Evolutionary conservation across 2,113 vertebrate genomes (phyloP), one percentile per base, ranked within the genome.

Genomic region (Ramphastos sulfuratus): DNA sequence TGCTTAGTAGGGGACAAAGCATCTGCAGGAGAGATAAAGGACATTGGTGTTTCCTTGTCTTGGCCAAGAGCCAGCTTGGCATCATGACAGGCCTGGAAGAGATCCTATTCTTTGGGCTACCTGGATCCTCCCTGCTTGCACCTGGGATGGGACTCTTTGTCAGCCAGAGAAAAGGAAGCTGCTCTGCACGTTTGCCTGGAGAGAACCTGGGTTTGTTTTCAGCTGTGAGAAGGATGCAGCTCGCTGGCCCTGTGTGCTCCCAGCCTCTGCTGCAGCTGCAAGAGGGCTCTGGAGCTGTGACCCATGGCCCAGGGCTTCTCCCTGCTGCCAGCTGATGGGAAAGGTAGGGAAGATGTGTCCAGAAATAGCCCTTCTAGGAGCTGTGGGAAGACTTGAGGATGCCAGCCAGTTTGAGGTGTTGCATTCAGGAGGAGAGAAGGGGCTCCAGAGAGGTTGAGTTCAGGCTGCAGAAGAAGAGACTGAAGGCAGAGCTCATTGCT

Each of bases 301-400:
- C 69, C 58, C 10, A 7, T 61, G 52, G 18, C 25, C 58, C 74
- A 39, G 72, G 44, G 33, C 55, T 39, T 50, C 66, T 11, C 3
- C 8, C 8, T 94, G 87, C 79, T 75, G 86, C 76, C 85, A 94
- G 74, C 70, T 82, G 55, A 33, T 95, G 85, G 87, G 77, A 90
- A 92, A 89, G 46, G 52, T 82, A 88, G 65, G 59, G 84, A 74
- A 69, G n/a, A 9, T 24, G 24, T n/a, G 74, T 77, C 33, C 5
- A 1, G 20, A 18, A 14, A 14, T 14, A 27, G 15, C 18, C 11
- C 20, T 12, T 79, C 61, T 30, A 23, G 20, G 17, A 60, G 82
- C 0, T 81, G 61, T 71, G 65, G 67, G 82, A 60, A 58, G 16
- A 37, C 55, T 50, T 52, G 58, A 60, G 54, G 39, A 42, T 69